Percentiles rank a stretch among this genome's conserved stretches.
Evolutionary conservation across 2,888 invertebrate genomes (phyloP).

Genomic region (Diaperis boleti): DNA sequence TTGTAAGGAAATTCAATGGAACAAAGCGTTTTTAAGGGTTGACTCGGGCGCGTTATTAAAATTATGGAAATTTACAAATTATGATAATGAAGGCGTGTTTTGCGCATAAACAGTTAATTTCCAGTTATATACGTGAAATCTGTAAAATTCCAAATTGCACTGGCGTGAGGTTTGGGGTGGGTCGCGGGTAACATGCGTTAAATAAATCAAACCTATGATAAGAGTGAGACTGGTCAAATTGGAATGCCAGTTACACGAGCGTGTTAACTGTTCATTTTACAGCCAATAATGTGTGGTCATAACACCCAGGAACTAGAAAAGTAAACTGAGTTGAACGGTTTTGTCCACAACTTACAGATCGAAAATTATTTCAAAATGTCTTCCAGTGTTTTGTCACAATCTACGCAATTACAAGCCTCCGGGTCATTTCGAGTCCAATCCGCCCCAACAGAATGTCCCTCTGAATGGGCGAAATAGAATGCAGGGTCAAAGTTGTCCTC

Average conservation of each 20-base stretch:
- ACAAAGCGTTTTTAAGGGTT: not conserved
- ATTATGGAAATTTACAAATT: slow-evolving; percentile 2
- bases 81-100: not conserved
- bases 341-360: too few relatives aligned
- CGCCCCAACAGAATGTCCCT: slow-evolving; percentile 56
- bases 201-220: too few relatives aligned
- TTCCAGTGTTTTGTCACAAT: not conserved
- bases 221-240: too few relatives aligned
- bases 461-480: slow-evolving; percentile 60
- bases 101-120: slow-evolving; percentile 1
- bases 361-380: too few relatives aligned
- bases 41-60: not conserved
- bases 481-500: slow-evolving; percentile 60
- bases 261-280: too few relatives aligned
- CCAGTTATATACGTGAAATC: not conserved
- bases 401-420: not conserved
- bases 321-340: too few relatives aligned
- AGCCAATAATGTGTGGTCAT: too few relatives aligned
- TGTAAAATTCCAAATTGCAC: too few relatives aligned
- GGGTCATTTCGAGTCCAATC: slow-evolving; percentile 50
- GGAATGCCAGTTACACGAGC: too few relatives aligned
- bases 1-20: not conserved
- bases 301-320: too few relatives aligned
- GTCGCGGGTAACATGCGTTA: too few relatives aligned
- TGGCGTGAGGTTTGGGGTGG: not conserved